Base-by-base conservation (phyloP, 2,888 invertebrate species). In the Aporophyla lueneburgensis region DNA sequence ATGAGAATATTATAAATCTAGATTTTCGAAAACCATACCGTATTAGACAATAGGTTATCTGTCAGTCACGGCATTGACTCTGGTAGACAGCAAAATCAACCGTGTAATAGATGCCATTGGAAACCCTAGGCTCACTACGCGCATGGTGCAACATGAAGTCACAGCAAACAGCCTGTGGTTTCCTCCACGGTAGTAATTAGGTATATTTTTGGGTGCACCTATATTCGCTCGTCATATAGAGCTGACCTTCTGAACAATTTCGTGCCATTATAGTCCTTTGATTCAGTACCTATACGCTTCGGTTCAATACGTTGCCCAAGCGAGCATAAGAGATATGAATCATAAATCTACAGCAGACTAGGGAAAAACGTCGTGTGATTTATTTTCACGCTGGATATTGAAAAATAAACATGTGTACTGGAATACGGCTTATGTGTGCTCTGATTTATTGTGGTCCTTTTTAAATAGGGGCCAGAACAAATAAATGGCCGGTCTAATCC, bases 261-360 rank as follows among this genome's bases (percentile, higher is more conserved):
- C 33, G 2, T 43, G 9, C 21, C 14, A 58, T 46, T 2, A 24
- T 27, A 3, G 4, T 49, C 27, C 33, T 62, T 56, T 67, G 65
- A 59, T 54, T 46, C 71, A 9, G 56, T 63, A 54, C 54, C n/a
- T 40, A 63, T 24, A 68, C 27, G 40, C 53, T 56, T 79, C 53
- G 78, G 71, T 61, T 62, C 80, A 61, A 67, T 75, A 83, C 67
- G 33, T 71, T 75, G 62, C 63, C 56, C 76, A 80, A 51, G 71
- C 76, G 69, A 72, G 71, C 65, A 66, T 70, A 59, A 63, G 61
- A 70, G 74, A 70, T 71, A 80, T 73, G 78, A 72, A 84, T 84
- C 82, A 70, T 82, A 76, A 80, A 82, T 80, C 71, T 68, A 51
- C 21, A 58, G 33, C 74, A 59, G 65, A 69, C 53, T 70, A 54